A percentile compares a stretch with the other conserved stretches of the same genome.
Evolutionary conservation across 2,113 vertebrate genomes (phyloP).

Genomic region (Alaudala cheleensis): DNA sequence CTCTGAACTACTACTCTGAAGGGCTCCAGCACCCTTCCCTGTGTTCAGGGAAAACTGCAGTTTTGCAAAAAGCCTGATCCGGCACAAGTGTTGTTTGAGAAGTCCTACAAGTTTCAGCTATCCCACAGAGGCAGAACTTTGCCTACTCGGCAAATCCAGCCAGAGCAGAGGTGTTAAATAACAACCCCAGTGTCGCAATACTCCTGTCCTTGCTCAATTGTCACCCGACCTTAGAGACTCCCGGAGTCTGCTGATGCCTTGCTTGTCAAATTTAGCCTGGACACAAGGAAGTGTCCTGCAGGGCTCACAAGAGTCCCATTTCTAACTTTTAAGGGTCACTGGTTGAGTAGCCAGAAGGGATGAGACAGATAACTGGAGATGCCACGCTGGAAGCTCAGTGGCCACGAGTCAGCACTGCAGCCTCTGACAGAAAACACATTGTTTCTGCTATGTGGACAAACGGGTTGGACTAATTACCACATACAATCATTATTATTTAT

Average conservation of each 20-base stretch:
- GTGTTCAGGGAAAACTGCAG: neutral
- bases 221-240: neutral
- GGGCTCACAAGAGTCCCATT: neutral
- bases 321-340: neutral
- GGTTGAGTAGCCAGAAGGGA: neutral
- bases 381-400: neutral
- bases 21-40: neutral
- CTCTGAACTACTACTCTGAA: neutral
- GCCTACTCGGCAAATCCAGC: neutral
- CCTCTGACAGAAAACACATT: slow-evolving; percentile 3
- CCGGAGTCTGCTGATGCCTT: neutral
- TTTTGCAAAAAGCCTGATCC: neutral
- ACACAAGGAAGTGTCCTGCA: neutral
- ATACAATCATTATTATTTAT: slow-evolving; percentile 62
- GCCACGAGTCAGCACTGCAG: neutral
- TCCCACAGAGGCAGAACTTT: neutral
- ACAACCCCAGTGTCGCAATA: neutral
- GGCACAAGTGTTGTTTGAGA: neutral
- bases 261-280: neutral
- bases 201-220: neutral
- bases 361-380: neutral
- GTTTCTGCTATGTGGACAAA: slow-evolving; percentile 64
- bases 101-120: neutral
- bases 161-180: neutral
- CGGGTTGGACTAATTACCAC: slow-evolving; percentile 71